Conservation (phyloP, 2,888 invertebrate species). For the Napeogenes sylphis region DNA sequence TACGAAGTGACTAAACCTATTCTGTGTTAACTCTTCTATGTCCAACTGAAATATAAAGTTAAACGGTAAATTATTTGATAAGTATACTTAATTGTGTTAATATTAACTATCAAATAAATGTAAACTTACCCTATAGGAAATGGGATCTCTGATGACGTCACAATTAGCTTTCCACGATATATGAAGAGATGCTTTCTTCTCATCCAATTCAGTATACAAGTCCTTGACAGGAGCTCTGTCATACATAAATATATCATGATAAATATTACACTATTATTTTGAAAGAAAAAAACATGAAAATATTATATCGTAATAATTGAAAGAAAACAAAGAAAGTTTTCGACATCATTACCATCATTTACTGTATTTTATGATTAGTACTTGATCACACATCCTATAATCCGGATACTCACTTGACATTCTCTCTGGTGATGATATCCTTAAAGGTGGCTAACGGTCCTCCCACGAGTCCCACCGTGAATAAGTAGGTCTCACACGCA, state of each 20-base stretch:
- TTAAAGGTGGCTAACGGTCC: slow-evolving; percentile 80
- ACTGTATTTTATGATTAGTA: too few species aligned
- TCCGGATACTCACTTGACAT: slow-evolving; percentile 60
- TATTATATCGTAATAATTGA: not conserved
- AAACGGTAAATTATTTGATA: not conserved
- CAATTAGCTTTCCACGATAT: slow-evolving; percentile 87
- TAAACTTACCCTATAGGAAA: slow-evolving; percentile 79
- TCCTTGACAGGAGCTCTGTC: slow-evolving; percentile 82
- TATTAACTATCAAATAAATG: slow-evolving; percentile 9
- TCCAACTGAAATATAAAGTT: slow-evolving; percentile 48
- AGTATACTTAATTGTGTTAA: slow-evolving; percentile 2
- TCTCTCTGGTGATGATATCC: slow-evolving; percentile 79
- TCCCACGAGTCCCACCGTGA: slow-evolving; percentile 82
- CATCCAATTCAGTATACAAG: slow-evolving; percentile 68
- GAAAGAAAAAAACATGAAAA: too few species aligned
- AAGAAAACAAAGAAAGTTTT: not conserved
- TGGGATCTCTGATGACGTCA: slow-evolving; percentile 56
- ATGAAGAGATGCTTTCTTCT: slow-evolving; percentile 62
- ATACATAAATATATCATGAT: not conserved
- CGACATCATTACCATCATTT: not conserved
- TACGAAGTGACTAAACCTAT: slow-evolving; percentile 63
- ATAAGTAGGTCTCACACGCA: slow-evolving; percentile 85
- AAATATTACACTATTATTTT: too few species aligned
- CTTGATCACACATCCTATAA: not conserved
- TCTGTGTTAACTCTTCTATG: slow-evolving; percentile 54